A percentile compares a stretch with the other conserved stretches of the same genome.
phyloP scores from a whole-genome alignment of 1,140 invertebrate genomes.

The Pogonomyrmex californicus region DNA sequence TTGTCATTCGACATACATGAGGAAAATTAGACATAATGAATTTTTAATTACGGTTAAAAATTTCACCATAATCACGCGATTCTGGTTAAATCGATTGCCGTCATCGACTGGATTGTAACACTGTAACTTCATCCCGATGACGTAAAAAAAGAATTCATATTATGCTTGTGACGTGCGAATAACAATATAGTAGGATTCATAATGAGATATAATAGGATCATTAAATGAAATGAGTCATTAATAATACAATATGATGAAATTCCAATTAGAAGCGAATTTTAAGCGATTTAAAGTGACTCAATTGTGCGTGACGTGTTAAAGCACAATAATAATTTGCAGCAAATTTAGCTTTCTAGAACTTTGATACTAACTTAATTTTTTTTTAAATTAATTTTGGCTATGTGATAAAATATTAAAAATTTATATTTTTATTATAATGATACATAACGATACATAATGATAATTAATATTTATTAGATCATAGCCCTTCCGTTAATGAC shows the following conservation, averaged over 20 bases:
- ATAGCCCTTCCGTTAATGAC: too few species aligned
- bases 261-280: neutral
- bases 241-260: neutral
- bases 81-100: neutral
- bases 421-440: neutral
- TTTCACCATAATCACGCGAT: neutral
- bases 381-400: neutral
- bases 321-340: neutral
- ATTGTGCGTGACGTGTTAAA: neutral
- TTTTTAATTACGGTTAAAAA: neutral
- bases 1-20: too few species aligned
- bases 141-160: neutral
- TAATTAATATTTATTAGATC: neutral
- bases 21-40: neutral
- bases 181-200: neutral
- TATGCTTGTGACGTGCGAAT: neutral
- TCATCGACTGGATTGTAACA: neutral
- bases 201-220: neutral
- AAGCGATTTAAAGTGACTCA: neutral
- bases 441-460: neutral
- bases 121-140: constrained; percentile 12
- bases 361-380: neutral
- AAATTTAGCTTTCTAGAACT: neutral
- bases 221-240: neutral
- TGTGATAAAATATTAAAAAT: neutral